Evolutionary conservation across 2,888 invertebrate species (phyloP).

Genomic region (Mythimna pallens): DNA sequence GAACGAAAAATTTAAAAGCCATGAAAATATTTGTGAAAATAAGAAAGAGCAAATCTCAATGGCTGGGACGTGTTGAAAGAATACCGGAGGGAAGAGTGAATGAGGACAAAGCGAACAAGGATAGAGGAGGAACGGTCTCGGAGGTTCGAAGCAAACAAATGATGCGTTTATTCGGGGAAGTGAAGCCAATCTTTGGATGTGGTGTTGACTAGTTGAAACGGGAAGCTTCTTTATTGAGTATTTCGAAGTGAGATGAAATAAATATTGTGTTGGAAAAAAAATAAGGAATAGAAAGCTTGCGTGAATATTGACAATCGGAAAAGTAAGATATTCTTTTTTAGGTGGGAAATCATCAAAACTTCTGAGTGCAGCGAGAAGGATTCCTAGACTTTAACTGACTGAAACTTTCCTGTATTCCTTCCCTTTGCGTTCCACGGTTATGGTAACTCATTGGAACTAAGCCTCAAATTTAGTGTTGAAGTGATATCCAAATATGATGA

Average conservation of each 20-base stretch:
- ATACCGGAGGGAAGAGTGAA: conserved; percentile 61
- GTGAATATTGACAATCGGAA: neutral
- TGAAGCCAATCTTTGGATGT: conserved; percentile 42
- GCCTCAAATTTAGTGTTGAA: too few species aligned
- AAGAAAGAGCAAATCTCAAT: conserved; percentile 59
- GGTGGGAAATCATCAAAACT: too few species aligned
- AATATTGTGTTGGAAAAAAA: neutral
- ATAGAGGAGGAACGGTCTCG: conserved; percentile 34
- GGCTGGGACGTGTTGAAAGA: conserved; percentile 61
- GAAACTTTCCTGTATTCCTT: too few species aligned
- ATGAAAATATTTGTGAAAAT: conserved; percentile 59
- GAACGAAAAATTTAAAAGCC: conserved; percentile 44
- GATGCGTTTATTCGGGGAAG: conserved; percentile 31
- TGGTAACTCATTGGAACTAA: too few species aligned
- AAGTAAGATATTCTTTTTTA: neutral
- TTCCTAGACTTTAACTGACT: too few species aligned
- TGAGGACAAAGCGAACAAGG: conserved; percentile 55
- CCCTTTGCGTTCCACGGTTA: too few species aligned
- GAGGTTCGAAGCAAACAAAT: conserved; percentile 52
- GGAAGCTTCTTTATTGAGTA: conserved; percentile 12
- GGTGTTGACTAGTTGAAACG: conserved; percentile 14
- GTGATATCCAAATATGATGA: too few species aligned
- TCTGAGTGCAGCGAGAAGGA: too few species aligned
- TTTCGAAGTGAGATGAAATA: conserved; percentile 1
- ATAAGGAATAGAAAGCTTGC: neutral